Evolutionary conservation across 2,113 vertebrate species (phyloP).

Genomic region (Piaya cayana): DNA sequence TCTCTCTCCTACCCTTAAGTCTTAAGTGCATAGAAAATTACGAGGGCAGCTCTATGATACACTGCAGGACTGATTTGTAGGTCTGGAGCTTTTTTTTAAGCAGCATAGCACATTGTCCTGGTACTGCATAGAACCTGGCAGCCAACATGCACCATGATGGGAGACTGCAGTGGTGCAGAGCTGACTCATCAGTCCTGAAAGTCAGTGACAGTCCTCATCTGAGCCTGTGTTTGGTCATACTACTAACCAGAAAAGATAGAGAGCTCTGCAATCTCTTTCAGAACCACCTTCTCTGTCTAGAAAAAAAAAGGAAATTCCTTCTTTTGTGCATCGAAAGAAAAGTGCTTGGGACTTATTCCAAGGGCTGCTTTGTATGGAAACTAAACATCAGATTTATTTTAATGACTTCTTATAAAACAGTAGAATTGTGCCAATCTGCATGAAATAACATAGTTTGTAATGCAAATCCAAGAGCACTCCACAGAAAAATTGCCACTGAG

Average conservation of each 20-base stretch:
- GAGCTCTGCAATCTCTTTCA: background rate
- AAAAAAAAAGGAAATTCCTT: background rate
- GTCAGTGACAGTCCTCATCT: background rate
- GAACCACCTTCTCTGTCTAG: background rate
- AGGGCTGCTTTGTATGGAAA: background rate
- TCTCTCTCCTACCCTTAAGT: background rate
- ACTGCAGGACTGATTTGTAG: background rate
- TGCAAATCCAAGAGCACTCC: background rate
- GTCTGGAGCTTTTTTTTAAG: background rate
- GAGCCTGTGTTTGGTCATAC: background rate
- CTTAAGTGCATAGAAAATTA: background rate
- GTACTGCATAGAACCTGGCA: background rate
- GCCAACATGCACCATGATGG: fast-evolving
- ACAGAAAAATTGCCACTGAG: background rate
- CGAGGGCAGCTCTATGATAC: background rate
- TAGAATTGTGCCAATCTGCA: fast-evolving
- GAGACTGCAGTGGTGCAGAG: conserved; percentile 43
- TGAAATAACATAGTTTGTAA: background rate
- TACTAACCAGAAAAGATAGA: background rate
- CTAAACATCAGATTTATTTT: background rate
- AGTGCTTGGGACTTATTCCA: background rate
- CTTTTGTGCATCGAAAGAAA: background rate
- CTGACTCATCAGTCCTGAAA: conserved; percentile 47
- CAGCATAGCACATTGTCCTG: background rate
- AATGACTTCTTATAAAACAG: background rate